These are phyloP conservation scores for Ligdia adustata DNA, from an alignment of 2,888 invertebrate species.

Conservation along the genomic window DNA sequence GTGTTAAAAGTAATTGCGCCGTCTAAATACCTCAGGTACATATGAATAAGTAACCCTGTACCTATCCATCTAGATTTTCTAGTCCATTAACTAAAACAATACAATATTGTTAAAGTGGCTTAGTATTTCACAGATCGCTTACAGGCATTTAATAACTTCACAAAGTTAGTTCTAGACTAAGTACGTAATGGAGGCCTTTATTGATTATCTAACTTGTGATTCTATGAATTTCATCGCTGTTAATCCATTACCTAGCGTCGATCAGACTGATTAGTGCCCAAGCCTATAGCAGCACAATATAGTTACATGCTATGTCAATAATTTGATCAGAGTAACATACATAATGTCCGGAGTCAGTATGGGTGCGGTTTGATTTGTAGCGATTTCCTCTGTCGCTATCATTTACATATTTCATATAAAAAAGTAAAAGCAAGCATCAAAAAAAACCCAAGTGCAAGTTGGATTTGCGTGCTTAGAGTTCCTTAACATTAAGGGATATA, in stretches of 20 bases:
- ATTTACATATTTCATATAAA: too few relatives aligned
- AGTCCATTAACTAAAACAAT: neutral
- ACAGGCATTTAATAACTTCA: constrained; percentile 7
- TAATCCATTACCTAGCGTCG: constrained; percentile 48
- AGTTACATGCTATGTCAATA: constrained; percentile 3
- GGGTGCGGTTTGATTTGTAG: neutral
- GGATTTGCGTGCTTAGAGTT: too few relatives aligned
- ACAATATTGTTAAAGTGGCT: neutral
- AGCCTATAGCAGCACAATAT: constrained; percentile 14
- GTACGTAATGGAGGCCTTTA: neutral
- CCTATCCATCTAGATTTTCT: neutral
- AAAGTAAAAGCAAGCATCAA: too few relatives aligned
- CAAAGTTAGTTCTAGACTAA: constrained; percentile 5
- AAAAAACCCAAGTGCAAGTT: too few relatives aligned
- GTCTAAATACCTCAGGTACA: too few relatives aligned
- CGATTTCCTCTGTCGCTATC: too few relatives aligned
- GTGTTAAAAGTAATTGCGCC: too few relatives aligned
- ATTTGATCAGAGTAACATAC: constrained; percentile 18
- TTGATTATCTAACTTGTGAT: constrained; percentile 17
- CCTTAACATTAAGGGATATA: too few relatives aligned
- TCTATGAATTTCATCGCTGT: constrained; percentile 19
- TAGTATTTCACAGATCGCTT: neutral
- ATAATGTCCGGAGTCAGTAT: constrained; percentile 1
- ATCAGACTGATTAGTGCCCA: constrained; percentile 40
- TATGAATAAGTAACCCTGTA: too few relatives aligned